Evolutionary conservation across 2,113 vertebrate species (phyloP).

Genomic region (Carettochelys insculpta): DNA sequence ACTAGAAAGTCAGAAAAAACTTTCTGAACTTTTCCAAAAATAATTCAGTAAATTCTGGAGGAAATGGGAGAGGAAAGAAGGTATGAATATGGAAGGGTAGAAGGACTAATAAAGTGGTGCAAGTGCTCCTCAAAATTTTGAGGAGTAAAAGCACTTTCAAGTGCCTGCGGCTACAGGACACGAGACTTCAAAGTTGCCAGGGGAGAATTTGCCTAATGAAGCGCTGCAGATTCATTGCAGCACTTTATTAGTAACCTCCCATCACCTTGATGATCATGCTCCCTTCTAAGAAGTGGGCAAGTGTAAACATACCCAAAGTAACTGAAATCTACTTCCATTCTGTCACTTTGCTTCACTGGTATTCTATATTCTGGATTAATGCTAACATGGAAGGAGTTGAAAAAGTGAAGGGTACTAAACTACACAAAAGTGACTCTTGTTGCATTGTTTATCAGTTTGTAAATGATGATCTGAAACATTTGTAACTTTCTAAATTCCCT

Average conservation of each 20-base stretch:
- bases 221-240: too few species aligned
- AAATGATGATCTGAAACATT: too few species aligned
- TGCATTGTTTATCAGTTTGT: not conserved
- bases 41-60: not conserved
- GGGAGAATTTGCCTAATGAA: too few species aligned
- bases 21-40: not conserved
- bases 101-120: too few species aligned
- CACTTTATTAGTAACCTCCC: too few species aligned
- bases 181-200: too few species aligned
- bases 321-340: not conserved
- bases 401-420: not conserved
- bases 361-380: not conserved
- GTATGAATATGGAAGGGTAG: not conserved
- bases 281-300: too few species aligned
- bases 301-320: too few species aligned
- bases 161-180: too few species aligned
- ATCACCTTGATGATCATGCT: too few species aligned
- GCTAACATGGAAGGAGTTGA: not conserved
- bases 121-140: too few species aligned
- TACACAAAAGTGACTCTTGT: not conserved
- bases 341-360: not conserved
- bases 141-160: too few species aligned
- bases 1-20: not conserved
- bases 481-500: not conserved
- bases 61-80: not conserved